phyloP scores from a whole-genome alignment of 2,113 vertebrate species.

The Butorides virescens region DNA sequence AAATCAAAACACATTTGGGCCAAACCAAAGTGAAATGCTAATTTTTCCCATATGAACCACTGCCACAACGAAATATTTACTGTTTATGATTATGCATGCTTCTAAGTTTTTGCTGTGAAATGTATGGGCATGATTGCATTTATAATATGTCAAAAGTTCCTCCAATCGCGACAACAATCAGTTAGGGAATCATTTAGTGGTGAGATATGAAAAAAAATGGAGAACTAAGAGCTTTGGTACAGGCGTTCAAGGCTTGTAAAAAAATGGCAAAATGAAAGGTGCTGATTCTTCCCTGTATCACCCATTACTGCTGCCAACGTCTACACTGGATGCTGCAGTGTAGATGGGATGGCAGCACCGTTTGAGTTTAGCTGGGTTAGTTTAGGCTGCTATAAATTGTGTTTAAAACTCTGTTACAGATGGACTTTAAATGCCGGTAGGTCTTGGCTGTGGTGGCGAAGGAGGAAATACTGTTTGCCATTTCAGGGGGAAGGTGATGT shows the following conservation, averaged over 20 bases:
- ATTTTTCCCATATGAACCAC: conserved; percentile 43
- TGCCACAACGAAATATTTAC: conserved; percentile 19
- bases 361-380: not conserved
- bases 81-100: conserved; percentile 41
- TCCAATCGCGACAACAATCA: conserved; percentile 3
- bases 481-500: not conserved
- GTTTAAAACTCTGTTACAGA: accelerated
- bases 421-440: not conserved
- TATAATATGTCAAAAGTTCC: conserved; percentile 28
- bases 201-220: not conserved
- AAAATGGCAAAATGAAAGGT: not conserved
- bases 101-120: conserved; percentile 49
- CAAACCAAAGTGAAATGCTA: conserved; percentile 35
- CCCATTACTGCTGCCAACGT: not conserved
- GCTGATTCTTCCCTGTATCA: not conserved
- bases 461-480: not conserved
- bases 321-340: not conserved
- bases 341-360: not conserved
- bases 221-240: not conserved
- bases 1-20: conserved; percentile 62
- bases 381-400: not conserved
- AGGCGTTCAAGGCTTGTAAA: not conserved
- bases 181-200: conserved; percentile 38
- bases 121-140: conserved; percentile 48
- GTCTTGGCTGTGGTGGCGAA: not conserved